phyloP scores from a whole-genome alignment of 2,797 vertebrate species.

The Sebastes goodei region DNA sequence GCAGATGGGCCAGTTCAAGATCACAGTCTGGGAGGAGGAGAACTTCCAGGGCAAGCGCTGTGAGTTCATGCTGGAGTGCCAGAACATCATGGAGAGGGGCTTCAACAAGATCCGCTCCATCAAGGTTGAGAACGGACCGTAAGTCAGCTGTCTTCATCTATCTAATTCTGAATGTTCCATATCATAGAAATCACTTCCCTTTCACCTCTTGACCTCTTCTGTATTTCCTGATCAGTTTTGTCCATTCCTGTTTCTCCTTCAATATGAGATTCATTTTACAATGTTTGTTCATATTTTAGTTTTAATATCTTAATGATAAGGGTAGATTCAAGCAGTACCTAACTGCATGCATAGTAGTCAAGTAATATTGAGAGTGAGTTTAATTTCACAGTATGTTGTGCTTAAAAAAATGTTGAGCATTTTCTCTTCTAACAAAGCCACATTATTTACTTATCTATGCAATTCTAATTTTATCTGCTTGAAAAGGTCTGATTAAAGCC shows the following conservation, averaged over 20 bases:
- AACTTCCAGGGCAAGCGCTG: slow-evolving; percentile 96
- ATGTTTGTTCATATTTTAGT: neutral
- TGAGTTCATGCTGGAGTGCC: slow-evolving; percentile 93
- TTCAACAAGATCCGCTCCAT: slow-evolving; percentile 96
- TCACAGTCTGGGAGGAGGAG: slow-evolving; percentile 96
- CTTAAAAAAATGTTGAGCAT: neutral
- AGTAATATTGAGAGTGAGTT: neutral
- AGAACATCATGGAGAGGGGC: slow-evolving; percentile 92
- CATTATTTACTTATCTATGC: neutral
- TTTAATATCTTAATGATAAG: neutral
- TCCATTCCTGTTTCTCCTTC: neutral
- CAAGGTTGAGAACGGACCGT: slow-evolving; percentile 96
- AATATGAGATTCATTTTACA: neutral
- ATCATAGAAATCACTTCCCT: neutral
- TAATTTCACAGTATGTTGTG: neutral
- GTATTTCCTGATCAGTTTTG: neutral
- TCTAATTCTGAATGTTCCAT: neutral
- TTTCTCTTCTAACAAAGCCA: neutral
- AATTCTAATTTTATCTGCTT: slow-evolving; percentile 28
- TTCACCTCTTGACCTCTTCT: neutral
- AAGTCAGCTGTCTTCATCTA: slow-evolving; percentile 77
- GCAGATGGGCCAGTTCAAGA: slow-evolving; percentile 90
- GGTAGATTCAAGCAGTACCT: no score
- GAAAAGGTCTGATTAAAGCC: slow-evolving; percentile 30
- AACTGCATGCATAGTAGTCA: neutral